A percentile compares a stretch with the other conserved stretches of the same genome.
phyloP scores from a whole-genome alignment of 2,888 invertebrate genomes.

The Drosophila anomelani region DNA sequence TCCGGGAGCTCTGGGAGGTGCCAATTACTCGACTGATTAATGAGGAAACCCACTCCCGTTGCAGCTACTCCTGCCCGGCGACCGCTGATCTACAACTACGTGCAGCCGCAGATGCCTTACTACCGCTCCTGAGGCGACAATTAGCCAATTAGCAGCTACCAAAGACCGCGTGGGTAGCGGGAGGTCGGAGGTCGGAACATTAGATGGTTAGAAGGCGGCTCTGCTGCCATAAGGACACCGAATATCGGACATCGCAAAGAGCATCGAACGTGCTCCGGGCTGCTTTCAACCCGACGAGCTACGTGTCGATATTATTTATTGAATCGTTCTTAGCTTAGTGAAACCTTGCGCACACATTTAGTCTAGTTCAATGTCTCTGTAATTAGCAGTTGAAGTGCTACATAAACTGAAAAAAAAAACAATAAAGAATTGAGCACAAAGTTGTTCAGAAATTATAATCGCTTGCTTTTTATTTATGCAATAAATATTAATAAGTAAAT shows the following conservation, averaged over 20 bases:
- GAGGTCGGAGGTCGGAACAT: slow-evolving; percentile 25
- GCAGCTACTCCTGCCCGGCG: slow-evolving; percentile 66
- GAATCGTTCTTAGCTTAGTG: slow-evolving; percentile 47
- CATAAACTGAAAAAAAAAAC: slow-evolving; percentile 72
- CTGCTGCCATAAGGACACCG: slow-evolving; percentile 67
- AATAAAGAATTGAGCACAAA: slow-evolving; percentile 44
- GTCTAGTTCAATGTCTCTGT: slow-evolving; percentile 47
- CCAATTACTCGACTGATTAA: slow-evolving; percentile 23
- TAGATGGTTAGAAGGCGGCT: slow-evolving; percentile 49
- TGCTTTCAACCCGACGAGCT: slow-evolving; percentile 49
- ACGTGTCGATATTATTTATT: slow-evolving; percentile 55
- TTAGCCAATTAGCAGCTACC: slow-evolving; percentile 64
- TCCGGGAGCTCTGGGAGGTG: not conserved
- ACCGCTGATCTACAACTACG: slow-evolving; percentile 80
- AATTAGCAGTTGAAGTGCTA: slow-evolving; percentile 78
- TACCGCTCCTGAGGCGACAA: slow-evolving; percentile 64
- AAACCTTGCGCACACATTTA: slow-evolving; percentile 71
- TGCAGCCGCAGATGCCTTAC: slow-evolving; percentile 78
- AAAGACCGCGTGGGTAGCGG: slow-evolving; percentile 60
- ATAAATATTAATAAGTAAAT: slow-evolving; percentile 61
- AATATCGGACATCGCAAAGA: slow-evolving; percentile 10
- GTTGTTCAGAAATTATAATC: slow-evolving; percentile 54
- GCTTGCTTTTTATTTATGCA: slow-evolving; percentile 54
- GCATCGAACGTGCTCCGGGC: slow-evolving; percentile 53
- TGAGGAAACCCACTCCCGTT: slow-evolving; percentile 25